These are phyloP conservation scores for Sthenelais limicola DNA, from an alignment of 2,888 invertebrate genomes.

Conservation along the genomic window DNA sequence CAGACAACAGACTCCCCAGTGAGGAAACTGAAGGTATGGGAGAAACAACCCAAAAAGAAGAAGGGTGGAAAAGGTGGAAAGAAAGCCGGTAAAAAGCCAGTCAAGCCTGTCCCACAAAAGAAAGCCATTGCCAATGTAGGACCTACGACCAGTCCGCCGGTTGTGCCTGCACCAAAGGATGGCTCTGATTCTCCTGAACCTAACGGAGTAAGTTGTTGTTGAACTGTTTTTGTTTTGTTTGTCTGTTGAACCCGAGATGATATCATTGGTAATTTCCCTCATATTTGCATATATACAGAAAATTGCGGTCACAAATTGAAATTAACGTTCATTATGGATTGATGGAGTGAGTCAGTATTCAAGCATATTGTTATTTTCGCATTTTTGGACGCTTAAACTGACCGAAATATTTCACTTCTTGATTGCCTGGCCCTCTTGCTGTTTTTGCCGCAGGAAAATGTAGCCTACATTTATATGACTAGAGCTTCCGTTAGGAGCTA, in stretches of 20 bases:
- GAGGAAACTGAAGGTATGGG: constrained; percentile 82
- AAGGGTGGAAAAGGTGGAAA: constrained; percentile 60
- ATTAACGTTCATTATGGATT: too few species aligned
- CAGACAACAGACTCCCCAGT: constrained; percentile 1
- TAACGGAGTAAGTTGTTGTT: constrained; percentile 44
- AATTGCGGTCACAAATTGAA: too few species aligned
- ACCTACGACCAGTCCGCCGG: constrained; percentile 24
- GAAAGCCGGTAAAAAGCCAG: constrained; percentile 47
- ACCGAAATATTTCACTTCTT: too few species aligned
- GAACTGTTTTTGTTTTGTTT: neutral
- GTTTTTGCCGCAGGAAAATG: too few species aligned
- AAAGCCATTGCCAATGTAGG: constrained; percentile 34
- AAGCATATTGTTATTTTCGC: too few species aligned
- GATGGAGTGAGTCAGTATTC: too few species aligned
- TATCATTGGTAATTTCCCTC: too few species aligned
- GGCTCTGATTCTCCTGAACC: constrained; percentile 28
- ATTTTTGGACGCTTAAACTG: too few species aligned
- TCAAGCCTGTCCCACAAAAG: constrained; percentile 23
- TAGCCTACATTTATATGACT: too few species aligned
- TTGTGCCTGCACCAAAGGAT: constrained; percentile 14
- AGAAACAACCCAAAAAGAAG: constrained; percentile 79
- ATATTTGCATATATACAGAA: too few species aligned
- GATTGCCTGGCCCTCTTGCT: too few species aligned
- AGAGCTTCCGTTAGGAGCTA: too few species aligned
- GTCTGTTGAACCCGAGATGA: neutral